These are phyloP conservation scores for Xenopus borealis DNA, from an alignment of 2,113 vertebrate species.

Conservation along the genomic window DNA sequence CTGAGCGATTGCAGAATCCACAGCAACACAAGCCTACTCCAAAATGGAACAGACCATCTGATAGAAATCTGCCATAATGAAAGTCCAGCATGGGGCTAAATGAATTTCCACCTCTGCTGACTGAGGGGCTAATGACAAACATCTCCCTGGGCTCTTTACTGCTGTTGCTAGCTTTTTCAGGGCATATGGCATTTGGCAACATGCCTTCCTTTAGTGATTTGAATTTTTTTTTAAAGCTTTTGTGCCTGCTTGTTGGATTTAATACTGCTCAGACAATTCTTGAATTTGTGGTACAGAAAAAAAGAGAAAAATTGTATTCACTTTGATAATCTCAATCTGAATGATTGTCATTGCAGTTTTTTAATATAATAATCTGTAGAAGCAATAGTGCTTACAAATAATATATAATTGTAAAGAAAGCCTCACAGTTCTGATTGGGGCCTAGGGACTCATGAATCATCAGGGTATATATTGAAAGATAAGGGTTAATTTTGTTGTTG, in stretches of 20 bases:
- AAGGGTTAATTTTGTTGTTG: no score
- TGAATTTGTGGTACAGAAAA: no score
- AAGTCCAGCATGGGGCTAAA: conserved; percentile 99
- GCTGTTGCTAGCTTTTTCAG: conserved; percentile 77
- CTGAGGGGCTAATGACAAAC: conserved; percentile 94
- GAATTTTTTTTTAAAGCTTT: conserved; percentile 17
- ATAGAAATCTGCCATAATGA: conserved; percentile 97
- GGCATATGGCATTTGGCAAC: conserved; percentile 91
- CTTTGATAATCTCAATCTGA: no score
- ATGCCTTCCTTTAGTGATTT: conserved; percentile 64
- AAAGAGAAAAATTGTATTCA: no score
- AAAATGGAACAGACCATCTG: conserved; percentile 88
- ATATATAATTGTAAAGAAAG: no score
- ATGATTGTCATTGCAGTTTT: no score
- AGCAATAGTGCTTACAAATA: no score
- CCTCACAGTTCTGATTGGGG: no score
- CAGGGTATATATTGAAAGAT: no score
- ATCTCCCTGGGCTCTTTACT: conserved; percentile 82
- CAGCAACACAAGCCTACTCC: conserved; percentile 66
- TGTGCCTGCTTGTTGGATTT: conserved; percentile 2
- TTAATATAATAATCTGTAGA: no score
- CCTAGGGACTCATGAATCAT: no score
- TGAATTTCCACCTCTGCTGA: conserved; percentile 91
- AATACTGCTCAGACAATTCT: background rate
- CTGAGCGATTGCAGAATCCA: conserved; percentile 71